Base-by-base conservation (phyloP, 1,140 invertebrate species). In the Drosophila murphyi region DNA sequence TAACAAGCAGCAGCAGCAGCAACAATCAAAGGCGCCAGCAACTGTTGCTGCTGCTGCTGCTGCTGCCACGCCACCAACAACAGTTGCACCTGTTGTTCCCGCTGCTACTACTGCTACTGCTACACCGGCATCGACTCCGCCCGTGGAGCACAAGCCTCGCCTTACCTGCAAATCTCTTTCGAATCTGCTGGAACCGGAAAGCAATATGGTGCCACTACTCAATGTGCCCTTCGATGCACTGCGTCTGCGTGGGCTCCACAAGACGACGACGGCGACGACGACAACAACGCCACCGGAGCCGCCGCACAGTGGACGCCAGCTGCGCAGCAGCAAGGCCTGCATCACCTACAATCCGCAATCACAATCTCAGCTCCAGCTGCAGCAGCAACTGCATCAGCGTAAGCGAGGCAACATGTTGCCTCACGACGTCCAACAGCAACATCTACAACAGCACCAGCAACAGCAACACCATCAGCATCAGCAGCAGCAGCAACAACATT, bases 131-230 rank as follows among this genome's bases (percentile, higher is more conserved):
- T 12, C 68, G 1, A 5, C 68, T 0, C 73, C 70, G 2, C 59
- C 76, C 5, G 47, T 56, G 7, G 93, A 94, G 63, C 93, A 93
- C 67, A 93, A 94, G 61, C 94, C 94, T 39, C 82, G 94, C 55
- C 94, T 95, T 45, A 94, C 94, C 76, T 94, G 94, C 41, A 95
- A 94, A 76, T 94, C 94, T n/a, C 93, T 94, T 34, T 94, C 94
- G 35, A 94, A 95, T 87, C 89, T 95, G 34, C 70, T 94, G 80
- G 93, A 94, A 69, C 94, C 94, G 0, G 89, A 92, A 59, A 78
- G 82, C 54, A 80, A 85, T 50, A 78, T 78, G 55, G 78, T 89
- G 48, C 87, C 87, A 12, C 69, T 89, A 29, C 59, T 89, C 1
- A 89, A 89, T 39, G 85, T 89, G 55, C 85, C 85, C 47, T 88